A percentile compares a stretch with the other conserved stretches of the same genome.
Evolutionary conservation across 1,140 invertebrate genomes (phyloP).

Genomic region (Hylaeus volcanicus): DNA sequence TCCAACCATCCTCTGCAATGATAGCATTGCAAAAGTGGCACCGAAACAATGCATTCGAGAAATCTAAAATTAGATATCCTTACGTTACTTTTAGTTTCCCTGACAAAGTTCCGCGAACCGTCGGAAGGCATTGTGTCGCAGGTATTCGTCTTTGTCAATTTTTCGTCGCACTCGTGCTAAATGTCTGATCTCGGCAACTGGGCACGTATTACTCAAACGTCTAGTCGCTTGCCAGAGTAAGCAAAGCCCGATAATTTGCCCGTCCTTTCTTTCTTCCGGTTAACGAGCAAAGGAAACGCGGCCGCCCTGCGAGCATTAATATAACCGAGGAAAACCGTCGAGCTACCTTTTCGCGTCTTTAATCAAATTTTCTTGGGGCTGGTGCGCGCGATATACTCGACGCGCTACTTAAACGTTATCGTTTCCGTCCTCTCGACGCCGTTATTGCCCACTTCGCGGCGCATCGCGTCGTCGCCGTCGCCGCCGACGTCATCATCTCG

Average conservation of each 20-base stretch:
- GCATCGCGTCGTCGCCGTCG: background rate
- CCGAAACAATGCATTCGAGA: no score
- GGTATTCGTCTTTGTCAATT: no score
- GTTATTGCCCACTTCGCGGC: slow-evolving; percentile 16
- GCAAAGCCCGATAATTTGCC: background rate
- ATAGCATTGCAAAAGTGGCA: no score
- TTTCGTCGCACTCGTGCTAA: no score
- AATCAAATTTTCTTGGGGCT: slow-evolving; percentile 27
- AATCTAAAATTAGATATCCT: no score
- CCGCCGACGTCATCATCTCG: background rate
- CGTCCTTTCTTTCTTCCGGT: background rate
- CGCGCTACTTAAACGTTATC: slow-evolving; percentile 36
- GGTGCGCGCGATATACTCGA: slow-evolving; percentile 12
- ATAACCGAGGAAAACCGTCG: background rate
- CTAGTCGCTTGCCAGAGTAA: background rate
- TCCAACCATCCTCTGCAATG: no score
- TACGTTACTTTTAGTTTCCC: no score
- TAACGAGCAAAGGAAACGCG: slow-evolving; percentile 2
- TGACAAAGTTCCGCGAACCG: no score
- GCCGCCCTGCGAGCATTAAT: slow-evolving; percentile 3
- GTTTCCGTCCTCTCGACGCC: slow-evolving; percentile 28
- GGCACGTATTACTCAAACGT: slow-evolving; percentile 8
- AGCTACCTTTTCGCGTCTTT: slow-evolving; percentile 15
- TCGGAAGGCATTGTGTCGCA: no score
- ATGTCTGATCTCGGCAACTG: no score